Conservation (phyloP, 2,888 invertebrate genomes). For the Tachina lurida region DNA sequence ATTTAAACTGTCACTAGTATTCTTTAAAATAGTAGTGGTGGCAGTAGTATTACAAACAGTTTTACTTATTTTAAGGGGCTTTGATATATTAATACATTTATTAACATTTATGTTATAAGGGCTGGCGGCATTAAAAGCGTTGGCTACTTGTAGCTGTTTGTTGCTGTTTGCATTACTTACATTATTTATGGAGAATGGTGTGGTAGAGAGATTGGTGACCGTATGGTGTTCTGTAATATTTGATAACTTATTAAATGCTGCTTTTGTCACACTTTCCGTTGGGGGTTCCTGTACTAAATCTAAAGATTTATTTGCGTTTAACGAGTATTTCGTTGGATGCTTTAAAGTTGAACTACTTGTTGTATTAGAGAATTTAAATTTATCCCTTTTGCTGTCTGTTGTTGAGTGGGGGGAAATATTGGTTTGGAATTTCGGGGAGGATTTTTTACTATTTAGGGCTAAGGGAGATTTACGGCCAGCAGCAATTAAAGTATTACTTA, state of each 20-base stretch:
- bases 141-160: constrained; percentile 57
- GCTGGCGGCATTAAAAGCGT: constrained; percentile 59
- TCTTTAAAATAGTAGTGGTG: constrained; percentile 29
- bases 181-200: constrained; percentile 72
- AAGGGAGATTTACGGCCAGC: constrained; percentile 36
- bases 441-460: constrained; percentile 55
- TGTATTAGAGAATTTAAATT: constrained; percentile 35
- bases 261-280: constrained; percentile 29
- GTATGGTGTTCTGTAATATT: constrained; percentile 45
- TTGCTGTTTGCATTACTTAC: constrained; percentile 72
- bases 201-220: constrained; percentile 40
- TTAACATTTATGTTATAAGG: constrained; percentile 58
- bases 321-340: constrained; percentile 14
- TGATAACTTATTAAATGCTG: constrained; percentile 65
- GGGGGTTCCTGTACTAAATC: constrained; percentile 43
- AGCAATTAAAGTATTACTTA: constrained; percentile 24
- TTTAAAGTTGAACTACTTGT: constrained; percentile 15
- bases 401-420: constrained; percentile 13
- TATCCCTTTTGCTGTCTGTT: constrained; percentile 27
- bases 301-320: constrained; percentile 47
- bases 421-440: constrained; percentile 48
- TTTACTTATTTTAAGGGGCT: constrained; percentile 74
- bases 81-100: constrained; percentile 64
- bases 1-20: constrained; percentile 57
- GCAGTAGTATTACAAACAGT: constrained; percentile 48